Evolutionary conservation across 2,113 vertebrate genomes (phyloP), one percentile per base, ranked within the genome.

Genomic region (Zosterops pallidus): DNA sequence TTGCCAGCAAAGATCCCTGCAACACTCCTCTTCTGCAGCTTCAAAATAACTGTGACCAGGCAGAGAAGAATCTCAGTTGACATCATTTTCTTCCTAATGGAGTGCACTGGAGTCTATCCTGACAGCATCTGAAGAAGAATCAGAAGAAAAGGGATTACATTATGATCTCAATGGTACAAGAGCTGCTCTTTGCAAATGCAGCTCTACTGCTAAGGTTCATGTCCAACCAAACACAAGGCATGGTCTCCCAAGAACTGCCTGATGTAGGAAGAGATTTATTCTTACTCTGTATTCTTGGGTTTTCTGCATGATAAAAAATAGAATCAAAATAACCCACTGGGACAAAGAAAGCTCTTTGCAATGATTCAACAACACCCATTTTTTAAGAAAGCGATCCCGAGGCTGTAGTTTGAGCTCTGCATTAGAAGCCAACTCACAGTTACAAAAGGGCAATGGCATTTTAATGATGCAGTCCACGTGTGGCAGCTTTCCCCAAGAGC

Each of bases 51-150:
- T 79, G 62, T 33, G 65, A 84, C 37, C 29, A 83, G 74, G 50
- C 82, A 95, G 56, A 83, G 71, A 52, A 85, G 46, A 50, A 74
- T 57, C 82, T 80, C 63, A 67, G 55, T 8, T 79, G 79, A 83
- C 71, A 77, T 29, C 0, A 76, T 52, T 50, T 70, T 88, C 93
- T 70, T 95, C 71, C 52, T 95, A 69, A 86, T 2, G 37, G 39
- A 90, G 79, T 63, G 56, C 75, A 92, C 41, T 31, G 62, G 65
- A 92, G 62, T 87, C 67, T 94, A 63, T 75, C 86, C 79, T 72
- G 89, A 94, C 69, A 94, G 83, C 78, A 94, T 79, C 95, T 95
- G 76, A 94, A 84, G 77, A 37, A 93, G 57, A 95, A 96, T 18
- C 3, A 14, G 67, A 94, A 94, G 56, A 95, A 81, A 94, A 89